These are phyloP conservation scores for Rhynchotus rufescens DNA, from an alignment of 2,797 vertebrate genomes.

Conservation along the genomic window DNA sequence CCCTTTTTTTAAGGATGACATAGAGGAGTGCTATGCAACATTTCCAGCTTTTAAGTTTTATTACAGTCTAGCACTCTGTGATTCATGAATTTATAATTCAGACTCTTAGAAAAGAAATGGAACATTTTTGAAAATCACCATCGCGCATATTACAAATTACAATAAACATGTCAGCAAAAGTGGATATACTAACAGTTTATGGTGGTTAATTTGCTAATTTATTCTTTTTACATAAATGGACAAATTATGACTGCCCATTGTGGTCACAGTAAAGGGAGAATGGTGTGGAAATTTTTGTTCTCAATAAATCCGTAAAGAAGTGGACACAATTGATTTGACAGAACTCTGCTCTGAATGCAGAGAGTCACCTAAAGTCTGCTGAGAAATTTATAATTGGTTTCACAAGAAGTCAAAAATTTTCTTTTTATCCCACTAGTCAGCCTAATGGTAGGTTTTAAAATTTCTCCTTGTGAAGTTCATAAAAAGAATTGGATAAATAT, in stretches of 20 bases:
- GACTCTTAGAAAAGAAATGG: conserved; percentile 38
- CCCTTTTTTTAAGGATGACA: neutral
- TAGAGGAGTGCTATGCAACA: neutral
- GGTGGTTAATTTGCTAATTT: conserved; percentile 53
- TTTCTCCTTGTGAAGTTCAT: conserved; percentile 49
- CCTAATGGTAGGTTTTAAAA: conserved; percentile 61
- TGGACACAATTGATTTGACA: conserved; percentile 60
- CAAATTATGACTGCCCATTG: conserved; percentile 49
- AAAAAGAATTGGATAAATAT: conserved; percentile 47
- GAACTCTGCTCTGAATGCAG: conserved; percentile 39
- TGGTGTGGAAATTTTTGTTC: conserved; percentile 69
- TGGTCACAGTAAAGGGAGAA: conserved; percentile 64
- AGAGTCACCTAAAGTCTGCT: conserved; percentile 68
- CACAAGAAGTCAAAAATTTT: conserved; percentile 45
- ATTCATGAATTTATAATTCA: conserved; percentile 47
- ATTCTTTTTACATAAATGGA: conserved; percentile 58
- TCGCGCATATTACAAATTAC: conserved; percentile 41
- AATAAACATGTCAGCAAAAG: conserved; percentile 68
- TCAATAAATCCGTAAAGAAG: conserved; percentile 60
- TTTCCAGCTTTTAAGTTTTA: conserved; percentile 21
- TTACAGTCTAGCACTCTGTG: conserved; percentile 15
- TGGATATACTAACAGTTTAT: conserved; percentile 64
- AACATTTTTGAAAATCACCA: conserved; percentile 46
- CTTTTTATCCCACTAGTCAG: conserved; percentile 67
- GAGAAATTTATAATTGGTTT: conserved; percentile 67